Evolutionary conservation across 2,797 vertebrate species (phyloP), one percentile per base, ranked within the genome.

Genomic region (Alexandromys oeconomus): DNA sequence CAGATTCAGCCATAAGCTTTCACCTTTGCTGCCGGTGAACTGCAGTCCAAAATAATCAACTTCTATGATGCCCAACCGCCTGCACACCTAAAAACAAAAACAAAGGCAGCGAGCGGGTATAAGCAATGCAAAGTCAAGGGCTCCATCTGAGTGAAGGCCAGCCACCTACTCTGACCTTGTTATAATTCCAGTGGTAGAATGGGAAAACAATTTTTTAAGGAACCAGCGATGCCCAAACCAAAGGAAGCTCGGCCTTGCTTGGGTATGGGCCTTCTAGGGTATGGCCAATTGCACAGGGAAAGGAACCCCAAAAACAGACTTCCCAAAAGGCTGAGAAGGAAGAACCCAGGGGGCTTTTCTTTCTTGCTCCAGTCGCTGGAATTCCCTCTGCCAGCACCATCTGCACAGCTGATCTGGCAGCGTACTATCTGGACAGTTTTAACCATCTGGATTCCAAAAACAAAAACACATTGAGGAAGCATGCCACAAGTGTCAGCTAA

Each of bases 1-100:
- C 98, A 99, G 98, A 98, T 99, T 99, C 97, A 99, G 98, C 99
- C 99, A 99, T 92, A 99, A 98, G 98, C 98, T 99, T 97, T 99
- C 99, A 27, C 99, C 99, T 99, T 99, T 99, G 98, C 98, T 99
- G 97, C 99, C 99, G 0, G 99, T 99, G 98, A 99, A 99, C 98
- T 99, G 99, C 97, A 99, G 99, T 96, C 99, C 99, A 96, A 99
- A 99, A 98, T 99, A 99, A 98, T 99, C 99, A 96, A 99, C 99
- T 98, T 99, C 99, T 97, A 99, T 99, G 97, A 99, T 99, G 27
- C 99, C 99, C 98, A 99, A 97, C 98, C 99, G 99, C 91, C 99
- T 98, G 98, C 99, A 99, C 98, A 99, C 99, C 99, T 99, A 98
- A 71, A 98, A 73, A 98, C 96, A 93, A 97, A 97, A 94, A 80